phyloP scores from a whole-genome alignment of 2,113 vertebrate genomes.

The Tauraco erythrolophus region DNA sequence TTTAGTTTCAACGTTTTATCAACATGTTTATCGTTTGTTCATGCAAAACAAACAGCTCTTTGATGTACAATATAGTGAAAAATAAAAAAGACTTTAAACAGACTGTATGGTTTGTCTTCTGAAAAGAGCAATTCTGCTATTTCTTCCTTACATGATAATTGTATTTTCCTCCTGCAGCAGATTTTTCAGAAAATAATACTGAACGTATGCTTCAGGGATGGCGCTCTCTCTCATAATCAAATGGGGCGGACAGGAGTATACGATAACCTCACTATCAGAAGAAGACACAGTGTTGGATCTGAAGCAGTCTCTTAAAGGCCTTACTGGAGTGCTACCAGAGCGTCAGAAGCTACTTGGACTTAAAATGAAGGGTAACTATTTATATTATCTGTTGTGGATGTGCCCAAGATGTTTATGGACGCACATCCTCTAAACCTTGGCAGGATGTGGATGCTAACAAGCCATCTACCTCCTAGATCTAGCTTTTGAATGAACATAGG shows the following conservation, averaged over 20 bases:
- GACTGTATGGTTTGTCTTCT: neutral
- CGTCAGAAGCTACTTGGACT: conserved; percentile 95
- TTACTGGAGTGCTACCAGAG: conserved; percentile 96
- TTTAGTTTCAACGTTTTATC: neutral
- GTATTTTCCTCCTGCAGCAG: conserved; percentile 30
- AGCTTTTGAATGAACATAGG: neutral
- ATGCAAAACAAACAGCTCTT: neutral
- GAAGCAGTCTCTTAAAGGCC: conserved; percentile 94
- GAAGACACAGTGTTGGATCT: conserved; percentile 96
- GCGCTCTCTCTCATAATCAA: conserved; percentile 98
- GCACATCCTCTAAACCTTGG: neutral
- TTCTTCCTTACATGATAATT: neutral
- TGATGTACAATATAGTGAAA: neutral
- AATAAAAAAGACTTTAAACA: neutral
- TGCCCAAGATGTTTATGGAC: neutral
- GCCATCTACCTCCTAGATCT: neutral
- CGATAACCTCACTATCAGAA: conserved; percentile 93
- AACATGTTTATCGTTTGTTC: neutral
- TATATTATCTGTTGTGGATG: neutral
- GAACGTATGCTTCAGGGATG: conserved; percentile 84
- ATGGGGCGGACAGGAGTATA: conserved; percentile 98
- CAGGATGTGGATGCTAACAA: neutral
- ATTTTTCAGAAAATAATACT: conserved; percentile 32
- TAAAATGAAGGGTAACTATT: conserved; percentile 92
- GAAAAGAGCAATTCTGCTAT: neutral